Conservation (phyloP, 2,113 vertebrate genomes). For the Catagonus wagneri region DNA sequence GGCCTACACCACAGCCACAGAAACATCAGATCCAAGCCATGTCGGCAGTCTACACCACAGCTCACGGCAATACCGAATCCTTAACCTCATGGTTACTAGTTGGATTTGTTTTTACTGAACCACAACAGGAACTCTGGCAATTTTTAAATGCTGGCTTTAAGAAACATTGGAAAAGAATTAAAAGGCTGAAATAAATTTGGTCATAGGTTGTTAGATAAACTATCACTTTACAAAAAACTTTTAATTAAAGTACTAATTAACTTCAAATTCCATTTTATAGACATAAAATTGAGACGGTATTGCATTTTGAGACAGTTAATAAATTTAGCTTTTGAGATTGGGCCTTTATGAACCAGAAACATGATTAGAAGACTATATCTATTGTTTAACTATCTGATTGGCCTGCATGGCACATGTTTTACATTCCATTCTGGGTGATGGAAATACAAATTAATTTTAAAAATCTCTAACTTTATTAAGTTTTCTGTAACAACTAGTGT, state of each 20-base stretch:
- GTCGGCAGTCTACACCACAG: too few species aligned
- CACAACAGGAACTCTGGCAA: too few species aligned
- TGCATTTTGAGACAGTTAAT: background rate
- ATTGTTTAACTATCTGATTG: slow-evolving; percentile 55
- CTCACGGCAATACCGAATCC: too few species aligned
- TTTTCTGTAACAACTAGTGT: slow-evolving; percentile 43
- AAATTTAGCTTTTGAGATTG: slow-evolving; percentile 48
- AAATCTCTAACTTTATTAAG: slow-evolving; percentile 51
- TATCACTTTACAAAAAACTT: slow-evolving; percentile 14
- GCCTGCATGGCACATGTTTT: slow-evolving; percentile 1
- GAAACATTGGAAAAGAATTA: slow-evolving; percentile 4
- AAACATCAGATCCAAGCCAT: too few species aligned
- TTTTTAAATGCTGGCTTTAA: slow-evolving; percentile 49
- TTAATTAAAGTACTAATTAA: slow-evolving; percentile 24
- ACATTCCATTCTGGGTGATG: slow-evolving; percentile 48
- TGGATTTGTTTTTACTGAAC: too few species aligned
- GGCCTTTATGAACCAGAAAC: slow-evolving; percentile 58
- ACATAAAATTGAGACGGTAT: slow-evolving; percentile 6
- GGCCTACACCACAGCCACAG: too few species aligned
- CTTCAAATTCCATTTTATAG: slow-evolving; percentile 63
- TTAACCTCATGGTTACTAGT: too few species aligned
- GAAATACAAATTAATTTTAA: slow-evolving; percentile 62
- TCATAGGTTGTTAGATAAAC: slow-evolving; percentile 11
- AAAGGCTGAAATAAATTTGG: slow-evolving; percentile 51
- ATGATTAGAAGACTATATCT: slow-evolving; percentile 52